Base-by-base conservation (phyloP, 2,113 vertebrate genomes). In the Verasper variegatus region DNA sequence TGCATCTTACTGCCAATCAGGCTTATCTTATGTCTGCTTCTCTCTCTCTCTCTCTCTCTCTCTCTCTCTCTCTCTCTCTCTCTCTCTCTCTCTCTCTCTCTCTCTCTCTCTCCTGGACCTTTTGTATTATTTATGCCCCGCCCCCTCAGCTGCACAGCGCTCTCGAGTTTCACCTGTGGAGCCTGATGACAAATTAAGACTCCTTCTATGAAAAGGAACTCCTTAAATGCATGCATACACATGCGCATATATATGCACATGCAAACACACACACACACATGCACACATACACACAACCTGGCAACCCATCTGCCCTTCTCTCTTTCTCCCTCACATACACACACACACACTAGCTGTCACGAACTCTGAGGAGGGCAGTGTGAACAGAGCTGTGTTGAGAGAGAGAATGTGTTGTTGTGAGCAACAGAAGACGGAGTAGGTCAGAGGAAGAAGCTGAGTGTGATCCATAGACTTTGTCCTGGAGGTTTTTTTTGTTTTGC, bases 81-180 rank as follows among this genome's bases (percentile, higher is more conserved):
- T 69, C 31, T 74, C 40, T 17, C n/a, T 37, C 73, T 81, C 21
- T 51, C 4, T 71, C 52, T 79, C 51, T 80, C 42, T 70, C 49
- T 71, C 57, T 81, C 47, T 76, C 58, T 79, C 70, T 86, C 62
- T 61, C 40, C 76, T 73, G 81, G 63, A 78, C 86, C 87, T 91
- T 81, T 91, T 93, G 86, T 90, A 92, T 93, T 92, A 92, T 91
- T 93, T 79, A 92, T 92, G 87, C 89, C 88, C 87, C 91, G 84
- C 92, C 90, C 90, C 90, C 91, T 91, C 83, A 68, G 86, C 59
- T 27, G 26, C 84, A 62, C 74, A 66, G 69, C 42, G 75, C 70
- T 79, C 89, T 93, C 80, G 4, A 65, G 85, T 92, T 93, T 92
- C 90, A 91, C 89, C 90, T 91, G 87, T 88, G 71, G 86, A 91